Evolutionary conservation across 2,888 invertebrate genomes (phyloP).

Genomic region (Microplitis manilae): DNA sequence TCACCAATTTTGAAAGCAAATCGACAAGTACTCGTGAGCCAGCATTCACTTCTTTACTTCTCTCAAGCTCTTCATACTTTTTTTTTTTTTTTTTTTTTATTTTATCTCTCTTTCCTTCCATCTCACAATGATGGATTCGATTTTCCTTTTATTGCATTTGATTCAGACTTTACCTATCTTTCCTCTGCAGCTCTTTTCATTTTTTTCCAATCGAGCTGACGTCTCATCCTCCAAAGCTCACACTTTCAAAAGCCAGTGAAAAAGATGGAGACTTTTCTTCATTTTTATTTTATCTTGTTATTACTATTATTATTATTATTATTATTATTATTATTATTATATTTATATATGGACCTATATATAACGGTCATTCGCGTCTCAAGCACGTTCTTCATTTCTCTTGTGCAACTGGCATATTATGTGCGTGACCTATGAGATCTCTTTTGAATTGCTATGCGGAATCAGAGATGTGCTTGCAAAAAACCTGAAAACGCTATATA

Average conservation of each 20-base stretch:
- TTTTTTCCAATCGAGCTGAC: slow-evolving; percentile 28
- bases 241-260: slow-evolving; percentile 33
- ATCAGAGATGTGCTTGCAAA: slow-evolving; percentile 16
- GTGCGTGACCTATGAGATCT: slow-evolving; percentile 31
- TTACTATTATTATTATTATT: neutral
- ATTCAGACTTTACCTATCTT: slow-evolving; percentile 30
- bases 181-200: slow-evolving; percentile 31
- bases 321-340: neutral
- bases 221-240: slow-evolving; percentile 24
- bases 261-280: neutral
- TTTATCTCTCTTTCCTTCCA: slow-evolving; percentile 30
- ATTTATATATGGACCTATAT: slow-evolving; percentile 30
- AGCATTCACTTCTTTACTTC: slow-evolving; percentile 13
- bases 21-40: slow-evolving; percentile 22
- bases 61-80: neutral
- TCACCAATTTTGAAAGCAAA: slow-evolving; percentile 28
- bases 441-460: slow-evolving; percentile 19
- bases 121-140: slow-evolving; percentile 33
- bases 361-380: slow-evolving; percentile 35
- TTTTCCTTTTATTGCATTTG: slow-evolving; percentile 32
- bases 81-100: neutral
- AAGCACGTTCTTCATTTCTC: slow-evolving; percentile 38
- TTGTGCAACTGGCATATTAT: slow-evolving; percentile 27
- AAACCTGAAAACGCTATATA: neutral
- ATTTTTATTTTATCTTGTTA: neutral